Percentiles rank a stretch among this genome's conserved stretches.
phyloP scores from a whole-genome alignment of 1,140 invertebrate species.

The Chironomus striatipennis region DNA sequence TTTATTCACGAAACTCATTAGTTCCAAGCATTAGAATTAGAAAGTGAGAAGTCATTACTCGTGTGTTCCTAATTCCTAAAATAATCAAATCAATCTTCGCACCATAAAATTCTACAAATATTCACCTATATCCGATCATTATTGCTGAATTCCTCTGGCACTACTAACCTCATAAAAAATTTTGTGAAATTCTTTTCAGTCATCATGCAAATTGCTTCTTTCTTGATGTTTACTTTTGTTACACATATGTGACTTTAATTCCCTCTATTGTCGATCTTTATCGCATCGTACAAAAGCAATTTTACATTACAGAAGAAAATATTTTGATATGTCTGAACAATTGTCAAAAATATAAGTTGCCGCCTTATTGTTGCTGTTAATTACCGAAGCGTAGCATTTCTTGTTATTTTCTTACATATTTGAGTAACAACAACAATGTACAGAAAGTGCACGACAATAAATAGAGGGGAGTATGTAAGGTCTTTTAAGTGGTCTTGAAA shows the following conservation, averaged over 20 bases:
- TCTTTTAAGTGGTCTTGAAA: not conserved
- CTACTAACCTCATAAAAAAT: not conserved
- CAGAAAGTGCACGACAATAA: not conserved
- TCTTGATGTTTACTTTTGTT: not conserved
- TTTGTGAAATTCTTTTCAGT: not conserved
- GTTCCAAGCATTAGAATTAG: too few species aligned
- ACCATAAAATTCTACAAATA: not conserved
- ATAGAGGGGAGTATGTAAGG: not conserved
- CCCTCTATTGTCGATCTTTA: not conserved
- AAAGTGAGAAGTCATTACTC: too few species aligned
- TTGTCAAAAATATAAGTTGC: not conserved
- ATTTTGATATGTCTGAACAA: not conserved
- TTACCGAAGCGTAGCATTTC: not conserved
- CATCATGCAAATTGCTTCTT: not conserved
- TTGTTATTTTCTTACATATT: not conserved
- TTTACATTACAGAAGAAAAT: not conserved
- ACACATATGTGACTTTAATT: not conserved
- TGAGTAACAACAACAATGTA: too few species aligned
- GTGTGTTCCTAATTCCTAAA: not conserved
- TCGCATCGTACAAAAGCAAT: not conserved
- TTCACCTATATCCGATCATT: not conserved
- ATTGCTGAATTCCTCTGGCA: not conserved
- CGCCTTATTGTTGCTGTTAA: conserved; percentile 12
- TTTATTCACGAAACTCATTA: too few species aligned
- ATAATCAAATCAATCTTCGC: not conserved